A percentile compares a stretch with the other conserved stretches of the same genome.
These are phyloP conservation scores for Syndactyla subalaris DNA, from an alignment of 2,797 vertebrate species.

Conservation along the genomic window DNA sequence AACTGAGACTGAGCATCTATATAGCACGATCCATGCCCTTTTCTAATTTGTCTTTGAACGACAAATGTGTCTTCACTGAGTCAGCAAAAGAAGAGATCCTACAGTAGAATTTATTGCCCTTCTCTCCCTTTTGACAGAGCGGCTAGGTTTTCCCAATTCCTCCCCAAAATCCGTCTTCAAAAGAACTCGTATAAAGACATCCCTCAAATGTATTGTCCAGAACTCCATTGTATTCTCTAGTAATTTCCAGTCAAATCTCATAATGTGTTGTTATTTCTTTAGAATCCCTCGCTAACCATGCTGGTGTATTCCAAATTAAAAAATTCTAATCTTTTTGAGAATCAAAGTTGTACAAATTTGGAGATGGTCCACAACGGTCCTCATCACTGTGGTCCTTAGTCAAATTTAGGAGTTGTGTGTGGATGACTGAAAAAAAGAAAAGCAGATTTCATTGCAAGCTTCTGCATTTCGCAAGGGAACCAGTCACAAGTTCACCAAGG, in stretches of 20 bases:
- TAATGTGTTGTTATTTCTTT: background rate
- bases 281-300: background rate
- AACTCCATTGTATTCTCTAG: background rate
- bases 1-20: slow-evolving; percentile 52
- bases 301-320: background rate
- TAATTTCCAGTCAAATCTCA: background rate
- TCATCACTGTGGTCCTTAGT: background rate
- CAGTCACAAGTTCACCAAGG: background rate
- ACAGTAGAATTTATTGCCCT: slow-evolving; percentile 25
- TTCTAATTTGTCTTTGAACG: slow-evolving; percentile 75
- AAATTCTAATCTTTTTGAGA: background rate
- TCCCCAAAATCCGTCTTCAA: background rate
- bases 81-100: slow-evolving; percentile 64
- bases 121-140: background rate
- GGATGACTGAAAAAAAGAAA: background rate
- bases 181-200: background rate
- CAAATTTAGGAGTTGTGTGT: background rate
- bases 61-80: slow-evolving; percentile 69
- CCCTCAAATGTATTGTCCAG: background rate
- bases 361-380: background rate
- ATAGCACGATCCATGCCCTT: slow-evolving; percentile 44
- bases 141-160: background rate
- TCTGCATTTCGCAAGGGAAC: background rate
- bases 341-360: background rate
- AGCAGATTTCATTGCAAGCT: background rate